These are phyloP conservation scores for Ictalurus punctatus DNA, from an alignment of 2,113 vertebrate genomes.

Conservation along the genomic window DNA sequence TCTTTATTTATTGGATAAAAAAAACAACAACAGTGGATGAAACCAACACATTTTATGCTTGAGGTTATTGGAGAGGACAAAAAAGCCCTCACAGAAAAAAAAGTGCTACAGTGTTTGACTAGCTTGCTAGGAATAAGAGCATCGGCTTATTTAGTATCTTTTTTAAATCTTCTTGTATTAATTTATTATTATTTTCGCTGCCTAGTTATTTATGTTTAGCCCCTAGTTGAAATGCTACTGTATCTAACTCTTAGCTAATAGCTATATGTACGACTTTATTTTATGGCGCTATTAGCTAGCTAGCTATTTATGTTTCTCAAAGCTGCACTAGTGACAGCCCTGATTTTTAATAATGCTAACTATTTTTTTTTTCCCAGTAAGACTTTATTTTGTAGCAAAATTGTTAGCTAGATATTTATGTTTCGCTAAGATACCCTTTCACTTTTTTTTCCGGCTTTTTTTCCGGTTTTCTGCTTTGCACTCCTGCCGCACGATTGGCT, in stretches of 20 bases:
- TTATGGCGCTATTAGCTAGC: no score
- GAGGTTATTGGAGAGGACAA: conserved; percentile 18
- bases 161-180: neutral
- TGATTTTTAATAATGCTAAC: no score
- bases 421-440: neutral
- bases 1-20: conserved; percentile 16
- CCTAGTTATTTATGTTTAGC: neutral
- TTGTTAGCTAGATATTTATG: neutral
- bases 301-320: no score
- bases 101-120: neutral
- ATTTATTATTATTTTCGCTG: neutral
- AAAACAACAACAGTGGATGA: neutral
- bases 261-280: no score
- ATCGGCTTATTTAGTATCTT: neutral
- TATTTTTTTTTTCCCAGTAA: neutral
- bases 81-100: neutral
- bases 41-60: neutral
- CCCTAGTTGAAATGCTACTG: neutral
- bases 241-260: no score
- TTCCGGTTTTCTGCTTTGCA: no score
- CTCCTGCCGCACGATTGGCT: no score
- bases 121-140: neutral
- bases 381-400: neutral
- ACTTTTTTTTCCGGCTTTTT: no score
- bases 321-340: no score